Conservation (phyloP, 2,888 invertebrate genomes). For the Ophion slaviceki region DNA sequence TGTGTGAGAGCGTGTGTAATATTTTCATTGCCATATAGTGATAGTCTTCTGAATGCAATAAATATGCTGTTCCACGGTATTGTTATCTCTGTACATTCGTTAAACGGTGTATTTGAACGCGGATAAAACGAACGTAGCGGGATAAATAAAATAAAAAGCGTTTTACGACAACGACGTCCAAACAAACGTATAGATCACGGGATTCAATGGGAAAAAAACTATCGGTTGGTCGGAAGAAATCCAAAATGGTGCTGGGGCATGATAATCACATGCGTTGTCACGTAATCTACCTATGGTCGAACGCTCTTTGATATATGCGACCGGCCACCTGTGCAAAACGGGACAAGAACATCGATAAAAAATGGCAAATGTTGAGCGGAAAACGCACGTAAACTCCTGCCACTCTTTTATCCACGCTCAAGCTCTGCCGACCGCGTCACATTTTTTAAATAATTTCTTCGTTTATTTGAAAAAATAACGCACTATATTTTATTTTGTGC, state of each 20-base stretch:
- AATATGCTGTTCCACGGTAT: constrained; percentile 67
- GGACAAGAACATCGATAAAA: constrained; percentile 11
- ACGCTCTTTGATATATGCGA: constrained; percentile 21
- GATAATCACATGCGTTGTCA: constrained; percentile 58
- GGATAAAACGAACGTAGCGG: constrained; percentile 66
- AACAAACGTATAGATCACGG: constrained; percentile 46
- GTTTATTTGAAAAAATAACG: too few relatives aligned
- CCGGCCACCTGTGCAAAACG: constrained; percentile 5
- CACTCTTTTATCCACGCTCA: too few relatives aligned
- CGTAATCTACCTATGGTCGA: constrained; percentile 46
- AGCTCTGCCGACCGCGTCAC: too few relatives aligned
- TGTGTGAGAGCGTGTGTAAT: not conserved
- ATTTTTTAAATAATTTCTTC: too few relatives aligned
- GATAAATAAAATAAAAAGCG: constrained; percentile 48
- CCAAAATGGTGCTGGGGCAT: constrained; percentile 32
- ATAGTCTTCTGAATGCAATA: constrained; percentile 69
- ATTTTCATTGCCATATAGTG: constrained; percentile 31
- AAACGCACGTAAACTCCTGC: too few relatives aligned
- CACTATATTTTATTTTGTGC: too few relatives aligned
- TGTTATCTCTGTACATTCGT: constrained; percentile 72
- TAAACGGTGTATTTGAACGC: constrained; percentile 69
- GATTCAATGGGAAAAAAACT: constrained; percentile 26
- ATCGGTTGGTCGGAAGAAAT: constrained; percentile 39
- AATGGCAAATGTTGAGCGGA: not conserved
- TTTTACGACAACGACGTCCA: not conserved